phyloP scores from a whole-genome alignment of 2,113 vertebrate genomes.

The Ciconia stormi region DNA sequence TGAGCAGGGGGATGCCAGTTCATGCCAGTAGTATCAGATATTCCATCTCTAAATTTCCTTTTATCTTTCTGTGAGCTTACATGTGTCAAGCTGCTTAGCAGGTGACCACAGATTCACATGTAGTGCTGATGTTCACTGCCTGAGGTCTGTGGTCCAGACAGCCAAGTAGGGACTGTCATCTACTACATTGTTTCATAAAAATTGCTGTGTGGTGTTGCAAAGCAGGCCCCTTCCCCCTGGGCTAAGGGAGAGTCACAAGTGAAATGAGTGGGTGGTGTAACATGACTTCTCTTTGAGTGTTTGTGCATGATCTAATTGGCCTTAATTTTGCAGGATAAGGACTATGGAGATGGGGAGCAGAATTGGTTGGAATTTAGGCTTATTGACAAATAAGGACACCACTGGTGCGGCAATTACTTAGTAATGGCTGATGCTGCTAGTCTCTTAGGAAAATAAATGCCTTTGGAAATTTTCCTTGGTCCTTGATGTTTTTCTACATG shows the following conservation, averaged over 20 bases:
- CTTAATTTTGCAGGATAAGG: not conserved
- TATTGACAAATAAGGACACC: not conserved
- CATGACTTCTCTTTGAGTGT: not conserved
- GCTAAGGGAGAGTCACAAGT: not conserved
- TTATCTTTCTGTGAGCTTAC: not conserved
- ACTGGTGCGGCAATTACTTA: not conserved
- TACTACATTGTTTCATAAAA: not conserved
- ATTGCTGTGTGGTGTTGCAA: not conserved
- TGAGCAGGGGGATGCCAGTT: not conserved
- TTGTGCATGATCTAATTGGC: not conserved
- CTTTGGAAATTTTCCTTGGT: not conserved
- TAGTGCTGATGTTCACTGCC: not conserved
- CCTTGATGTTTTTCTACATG: not conserved
- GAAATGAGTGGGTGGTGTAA: not conserved
- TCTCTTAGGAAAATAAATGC: not conserved
- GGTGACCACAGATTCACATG: not conserved
- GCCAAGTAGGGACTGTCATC: not conserved
- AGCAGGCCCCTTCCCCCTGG: not conserved
- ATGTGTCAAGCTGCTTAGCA: not conserved
- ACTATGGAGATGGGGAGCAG: not conserved
- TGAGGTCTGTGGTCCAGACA: not conserved
- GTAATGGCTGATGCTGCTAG: not conserved
- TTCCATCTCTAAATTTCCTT: not conserved
- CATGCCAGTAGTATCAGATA: not conserved
- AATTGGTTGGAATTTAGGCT: not conserved